Evolutionary conservation across 2,113 vertebrate genomes (phyloP).

Genomic region (Xenopus tropicalis): UCB_Xtro_10.0 CM004449.2:96208001-96208500

Average conservation of each 20-base stretch:
- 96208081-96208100: background rate
- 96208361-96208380: too few species aligned
- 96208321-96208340: slow-evolving; percentile 56
- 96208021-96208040: too few species aligned
- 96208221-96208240: too few species aligned
- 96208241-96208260: background rate
- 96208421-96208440: too few species aligned
- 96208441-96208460: too few species aligned
- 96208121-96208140: slow-evolving; percentile 77
- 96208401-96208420: too few species aligned
- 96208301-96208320: slow-evolving; percentile 62
- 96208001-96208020: too few species aligned
- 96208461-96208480: too few species aligned
- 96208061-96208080: background rate
- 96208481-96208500: too few species aligned
- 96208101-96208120: slow-evolving; percentile 54
- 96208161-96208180: slow-evolving; percentile 64
- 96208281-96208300: slow-evolving; percentile 68
- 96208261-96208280: background rate
- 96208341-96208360: slow-evolving; percentile 42
- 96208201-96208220: slow-evolving; percentile 55
- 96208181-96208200: slow-evolving; percentile 71
- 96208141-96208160: slow-evolving; percentile 54
- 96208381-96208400: too few species aligned
- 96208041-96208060: background rate